Base-by-base conservation (phyloP, 2,888 invertebrate genomes). In the Leptopterna dolabrata region DNA sequence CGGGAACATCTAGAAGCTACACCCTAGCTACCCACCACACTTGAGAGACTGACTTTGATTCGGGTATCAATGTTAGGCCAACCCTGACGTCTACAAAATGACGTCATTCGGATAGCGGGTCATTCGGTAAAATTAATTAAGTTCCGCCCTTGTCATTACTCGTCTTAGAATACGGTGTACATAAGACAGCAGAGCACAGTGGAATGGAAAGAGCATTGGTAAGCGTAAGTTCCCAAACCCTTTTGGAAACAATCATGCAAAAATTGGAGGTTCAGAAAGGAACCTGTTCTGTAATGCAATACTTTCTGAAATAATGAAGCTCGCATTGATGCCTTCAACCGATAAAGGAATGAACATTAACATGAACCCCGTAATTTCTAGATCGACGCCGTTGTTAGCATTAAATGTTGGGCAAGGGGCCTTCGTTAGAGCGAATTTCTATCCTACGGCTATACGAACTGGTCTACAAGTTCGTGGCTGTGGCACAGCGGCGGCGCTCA, bases 311-410 rank as follows among this genome's bases (percentile, higher is more conserved):
- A 45, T 78, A 78, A 78, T 78, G 78, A 78, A 78, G 19, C 78
- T 45, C 45, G 78, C 45, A 45, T 78, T 78, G 78, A 78, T 78
- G 41, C 41, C 41, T 45, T 6, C 45, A 24, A 63, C 41, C 45
- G 78, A 78, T 78, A 78, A 78, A 78, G 78, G 78, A 78, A 78
- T 78, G 78, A 78, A 45, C 78, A 78, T 78, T 78, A 78, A 43
- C 78, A 13, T 78, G 78, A 45, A 78, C 16, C 78, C 78, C 78
- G 78, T 78, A 78, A 78, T 78, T 78, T 78, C 43, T 24, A 78
- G 78, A 78, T 78, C 78, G 78, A 78, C 78, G 78, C 78, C 78
- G 78, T 78, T 78, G 78, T 78, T 78, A 78, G 78, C 78, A 78
- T 78, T 78, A 78, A 78, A 63, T 63, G 78, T 78, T 78, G 45